Evolutionary conservation across 2,797 vertebrate genomes (phyloP).

Genomic region (Xiphophorus birchmanni): DNA sequence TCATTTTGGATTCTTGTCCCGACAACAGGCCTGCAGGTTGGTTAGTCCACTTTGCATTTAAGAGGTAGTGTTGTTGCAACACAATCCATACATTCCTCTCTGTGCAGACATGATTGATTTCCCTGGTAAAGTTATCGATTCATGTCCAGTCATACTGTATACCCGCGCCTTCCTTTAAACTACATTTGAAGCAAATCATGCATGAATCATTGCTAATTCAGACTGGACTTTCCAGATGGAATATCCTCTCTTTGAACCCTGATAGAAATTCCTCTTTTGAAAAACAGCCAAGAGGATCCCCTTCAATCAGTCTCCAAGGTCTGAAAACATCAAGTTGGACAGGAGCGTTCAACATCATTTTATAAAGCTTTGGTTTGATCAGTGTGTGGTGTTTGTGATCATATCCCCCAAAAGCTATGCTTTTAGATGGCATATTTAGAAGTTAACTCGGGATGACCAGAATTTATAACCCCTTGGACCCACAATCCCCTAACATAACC

Average conservation of each 20-base stretch:
- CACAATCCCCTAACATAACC: slow-evolving; percentile 1
- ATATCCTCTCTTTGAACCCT: slow-evolving; percentile 31
- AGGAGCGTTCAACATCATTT: slow-evolving; percentile 18
- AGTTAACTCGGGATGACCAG: slow-evolving; percentile 22
- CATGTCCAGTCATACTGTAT: slow-evolving; percentile 33
- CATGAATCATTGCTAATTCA: slow-evolving; percentile 55
- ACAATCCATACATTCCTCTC: slow-evolving; percentile 47
- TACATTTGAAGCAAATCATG: slow-evolving; percentile 59
- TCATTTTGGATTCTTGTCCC: slow-evolving; percentile 23
- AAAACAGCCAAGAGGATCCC: slow-evolving; percentile 18
- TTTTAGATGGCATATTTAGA: slow-evolving; percentile 29
- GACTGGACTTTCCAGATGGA: slow-evolving; percentile 48
- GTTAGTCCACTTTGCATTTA: slow-evolving; percentile 41
- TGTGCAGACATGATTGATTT: slow-evolving; percentile 67
- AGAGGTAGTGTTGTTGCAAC: slow-evolving; percentile 45
- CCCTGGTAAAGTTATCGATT: slow-evolving; percentile 60
- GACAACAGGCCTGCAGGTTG: slow-evolving; percentile 42
- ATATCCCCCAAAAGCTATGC: slow-evolving; percentile 19
- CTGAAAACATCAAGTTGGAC: slow-evolving; percentile 16
- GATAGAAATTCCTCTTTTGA: slow-evolving; percentile 39
- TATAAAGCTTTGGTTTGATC: slow-evolving; percentile 22
- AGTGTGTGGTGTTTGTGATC: slow-evolving; percentile 35
- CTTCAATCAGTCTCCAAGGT: slow-evolving; percentile 16
- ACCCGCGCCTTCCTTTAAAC: slow-evolving; percentile 45
- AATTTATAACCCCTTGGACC: slow-evolving; percentile 41